These are phyloP conservation scores for Brachyistius frenatus DNA, from an alignment of 2,113 vertebrate species.

Conservation along the genomic window DNA sequence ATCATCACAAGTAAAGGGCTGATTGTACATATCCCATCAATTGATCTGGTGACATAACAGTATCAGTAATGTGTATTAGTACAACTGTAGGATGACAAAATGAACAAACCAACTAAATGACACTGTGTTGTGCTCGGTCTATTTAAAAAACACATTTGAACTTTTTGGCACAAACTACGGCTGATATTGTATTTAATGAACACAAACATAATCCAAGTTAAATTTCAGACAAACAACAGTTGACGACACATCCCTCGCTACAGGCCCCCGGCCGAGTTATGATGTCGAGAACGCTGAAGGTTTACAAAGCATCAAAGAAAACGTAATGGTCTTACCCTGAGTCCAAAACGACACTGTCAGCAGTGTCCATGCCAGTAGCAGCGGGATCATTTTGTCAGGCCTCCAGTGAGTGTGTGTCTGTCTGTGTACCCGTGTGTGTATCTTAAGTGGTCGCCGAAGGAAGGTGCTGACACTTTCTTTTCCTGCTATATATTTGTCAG, in stretches of 20 bases:
- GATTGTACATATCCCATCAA: neutral
- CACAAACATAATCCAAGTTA: neutral
- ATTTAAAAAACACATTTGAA: neutral
- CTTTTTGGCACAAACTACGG: neutral
- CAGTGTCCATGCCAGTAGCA: constrained; percentile 56
- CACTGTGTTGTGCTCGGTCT: neutral
- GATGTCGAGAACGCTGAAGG: neutral
- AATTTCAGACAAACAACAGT: neutral
- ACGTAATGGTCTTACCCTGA: constrained; percentile 64
- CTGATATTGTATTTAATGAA: neutral
- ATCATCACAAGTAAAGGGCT: neutral
- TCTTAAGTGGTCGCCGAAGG: constrained; percentile 17
- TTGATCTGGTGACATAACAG: neutral
- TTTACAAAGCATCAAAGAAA: neutral
- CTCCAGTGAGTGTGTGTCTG: neutral
- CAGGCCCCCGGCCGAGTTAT: neutral
- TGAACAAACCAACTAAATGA: neutral
- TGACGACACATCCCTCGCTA: constrained; percentile 1
- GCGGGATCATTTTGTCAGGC: constrained; percentile 60
- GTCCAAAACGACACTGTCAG: constrained; percentile 42
- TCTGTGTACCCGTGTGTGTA: constrained; percentile 6
- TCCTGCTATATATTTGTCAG: constrained; percentile 69
- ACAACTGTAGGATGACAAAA: neutral
- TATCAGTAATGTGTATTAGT: neutral
- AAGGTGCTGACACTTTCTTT: constrained; percentile 62